phyloP scores from a whole-genome alignment of 2,888 invertebrate genomes.

The Argyra leucocephala region DNA sequence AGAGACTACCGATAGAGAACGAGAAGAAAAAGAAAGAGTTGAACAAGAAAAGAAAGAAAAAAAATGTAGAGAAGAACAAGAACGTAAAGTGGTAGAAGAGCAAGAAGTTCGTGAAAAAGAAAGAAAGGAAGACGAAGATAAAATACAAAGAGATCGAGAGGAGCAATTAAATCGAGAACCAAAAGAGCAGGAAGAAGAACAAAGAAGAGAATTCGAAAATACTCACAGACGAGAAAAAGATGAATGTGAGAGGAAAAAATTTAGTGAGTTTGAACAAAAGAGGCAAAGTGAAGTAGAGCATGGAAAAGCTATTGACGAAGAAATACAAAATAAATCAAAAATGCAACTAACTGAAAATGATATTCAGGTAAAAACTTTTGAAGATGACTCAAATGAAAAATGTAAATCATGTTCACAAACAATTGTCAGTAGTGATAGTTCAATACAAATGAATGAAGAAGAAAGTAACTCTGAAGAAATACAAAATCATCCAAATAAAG shows the following conservation, averaged over 20 bases:
- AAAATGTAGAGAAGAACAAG: conserved; percentile 34
- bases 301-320: conserved; percentile 30
- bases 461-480: conserved; percentile 18
- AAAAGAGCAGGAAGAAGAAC: conserved; percentile 32
- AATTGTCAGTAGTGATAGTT: neutral
- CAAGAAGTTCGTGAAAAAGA: conserved; percentile 26
- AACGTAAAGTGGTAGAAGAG: conserved; percentile 32
- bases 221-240: conserved; percentile 35
- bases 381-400: neutral
- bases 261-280: conserved; percentile 33
- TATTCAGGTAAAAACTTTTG: neutral
- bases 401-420: neutral
- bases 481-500: conserved; percentile 31
- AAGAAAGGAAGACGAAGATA: conserved; percentile 28
- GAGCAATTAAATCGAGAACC: conserved; percentile 29
- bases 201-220: conserved; percentile 36
- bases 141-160: conserved; percentile 37
- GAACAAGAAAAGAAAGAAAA: conserved; percentile 27
- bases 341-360: conserved; percentile 9
- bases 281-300: conserved; percentile 25
- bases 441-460: neutral
- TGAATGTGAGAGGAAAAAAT: conserved; percentile 44
- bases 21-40: conserved; percentile 31
- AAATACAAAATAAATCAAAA: conserved; percentile 36
- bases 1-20: conserved; percentile 20